Base-by-base conservation (phyloP, 2,888 invertebrate species). In the Heliconius charithonia region DNA sequence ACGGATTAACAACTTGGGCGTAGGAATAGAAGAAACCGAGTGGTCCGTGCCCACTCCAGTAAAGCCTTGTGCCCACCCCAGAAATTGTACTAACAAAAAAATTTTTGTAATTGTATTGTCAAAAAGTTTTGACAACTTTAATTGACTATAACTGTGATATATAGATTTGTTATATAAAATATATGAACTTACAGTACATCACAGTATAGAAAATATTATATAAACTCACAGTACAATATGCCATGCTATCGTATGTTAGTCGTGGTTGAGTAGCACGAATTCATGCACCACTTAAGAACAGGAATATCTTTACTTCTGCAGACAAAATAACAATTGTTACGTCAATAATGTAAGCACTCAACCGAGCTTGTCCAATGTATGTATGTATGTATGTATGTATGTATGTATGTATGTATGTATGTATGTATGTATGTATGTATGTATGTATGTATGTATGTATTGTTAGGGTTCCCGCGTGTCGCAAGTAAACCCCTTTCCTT, bases 321-420 rank as follows among this genome's bases (percentile, higher is more conserved):
- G 69, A 79, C 67, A 63, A 72, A 81, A 65, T 79, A 74, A 76
- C 72, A 76, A 81, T 77, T 74, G 74, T 63, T 77, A 71, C 77
- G 75, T 74, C 79, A 79, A 70, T 71, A 76, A 80, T 67, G 66
- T 62, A 76, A 45, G 51, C 66, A 77, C 69, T 37, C 41, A 74
- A n/a, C 76, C 77, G 79, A 76, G 69, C 76, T 45, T 78, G 72
- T 59, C 71, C 71, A 37, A 45, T 67, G 73, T 72, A 77, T 79
- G 69, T 72, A 79, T 79, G 69, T 80, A 80, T 73, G 76, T 80
- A 41, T 45, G n/a, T n/a, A n/a, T n/a, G n/a, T n/a, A n/a, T n/a
- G n/a, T n/a, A n/a, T n/a, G n/a, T n/a, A n/a, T n/a, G n/a, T n/a
- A n/a, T n/a, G n/a, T n/a, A n/a, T n/a, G n/a, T n/a, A n/a, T n/a